Evolutionary conservation across 1,140 invertebrate genomes (phyloP).

Genomic region (Bactericera cockerelli): DNA sequence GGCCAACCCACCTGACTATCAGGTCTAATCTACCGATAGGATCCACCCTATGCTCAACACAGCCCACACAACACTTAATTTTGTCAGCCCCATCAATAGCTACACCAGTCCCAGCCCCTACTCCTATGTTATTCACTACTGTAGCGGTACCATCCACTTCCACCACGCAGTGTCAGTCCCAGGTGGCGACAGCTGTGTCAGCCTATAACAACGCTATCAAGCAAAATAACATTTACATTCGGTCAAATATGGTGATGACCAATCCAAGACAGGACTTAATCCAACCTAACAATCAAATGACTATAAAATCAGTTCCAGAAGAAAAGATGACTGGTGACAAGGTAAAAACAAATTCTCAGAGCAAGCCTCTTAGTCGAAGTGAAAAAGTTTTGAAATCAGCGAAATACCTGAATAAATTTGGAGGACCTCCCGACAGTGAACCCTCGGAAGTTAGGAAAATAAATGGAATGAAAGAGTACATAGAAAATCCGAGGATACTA

Average conservation of each 20-base stretch:
- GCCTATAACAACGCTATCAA: not conserved
- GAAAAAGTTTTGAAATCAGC: conserved; percentile 7
- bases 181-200: not conserved
- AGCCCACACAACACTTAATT: not conserved
- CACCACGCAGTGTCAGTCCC: not conserved
- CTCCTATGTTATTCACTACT: not conserved
- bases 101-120: not conserved
- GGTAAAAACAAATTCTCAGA: not conserved
- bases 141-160: not conserved
- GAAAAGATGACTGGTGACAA: not conserved
- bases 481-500: not conserved
- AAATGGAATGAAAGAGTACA: conserved; percentile 1
- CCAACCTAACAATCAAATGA: too few species aligned
- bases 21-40: not conserved
- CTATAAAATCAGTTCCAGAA: too few species aligned
- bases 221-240: not conserved
- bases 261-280: not conserved
- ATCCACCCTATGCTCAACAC: not conserved
- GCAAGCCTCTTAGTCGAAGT: not conserved
- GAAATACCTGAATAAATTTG: not conserved
- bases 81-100: not conserved
- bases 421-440: not conserved
- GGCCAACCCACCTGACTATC: not conserved
- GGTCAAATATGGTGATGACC: not conserved
- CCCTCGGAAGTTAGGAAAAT: not conserved